These are phyloP conservation scores for Hepsetus odoe DNA, from an alignment of 2,113 vertebrate genomes.

Conservation along the genomic window DNA sequence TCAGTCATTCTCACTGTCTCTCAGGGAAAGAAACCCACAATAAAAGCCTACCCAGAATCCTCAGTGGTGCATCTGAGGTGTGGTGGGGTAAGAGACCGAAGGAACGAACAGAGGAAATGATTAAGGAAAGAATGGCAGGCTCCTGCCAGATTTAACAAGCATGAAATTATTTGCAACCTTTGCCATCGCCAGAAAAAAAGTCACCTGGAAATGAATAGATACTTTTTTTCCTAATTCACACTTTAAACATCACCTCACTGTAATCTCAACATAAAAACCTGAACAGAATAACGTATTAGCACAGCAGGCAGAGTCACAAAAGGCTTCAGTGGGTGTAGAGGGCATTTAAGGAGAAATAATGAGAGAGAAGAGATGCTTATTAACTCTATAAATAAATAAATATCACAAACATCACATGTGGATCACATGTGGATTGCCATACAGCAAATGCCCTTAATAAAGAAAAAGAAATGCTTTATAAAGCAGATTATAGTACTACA, in stretches of 20 bases:
- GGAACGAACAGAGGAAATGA: conserved; percentile 55
- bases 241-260: conserved; percentile 7
- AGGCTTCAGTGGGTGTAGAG: background rate
- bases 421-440: background rate
- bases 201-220: conserved; percentile 69
- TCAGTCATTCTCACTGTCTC: background rate
- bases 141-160: conserved; percentile 68
- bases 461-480: too few species aligned
- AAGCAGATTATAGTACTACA: too few species aligned
- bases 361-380: background rate
- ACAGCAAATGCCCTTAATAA: background rate
- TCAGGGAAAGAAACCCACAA: background rate
- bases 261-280: conserved; percentile 9
- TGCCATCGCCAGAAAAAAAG: conserved; percentile 64
- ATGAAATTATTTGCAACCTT: conserved; percentile 71
- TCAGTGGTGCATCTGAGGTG: conserved; percentile 49
- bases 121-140: conserved; percentile 55
- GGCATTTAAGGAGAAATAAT: background rate
- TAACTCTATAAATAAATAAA: background rate
- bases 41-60: conserved; percentile 31
- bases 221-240: conserved; percentile 47
- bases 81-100: conserved; percentile 38
- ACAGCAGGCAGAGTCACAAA: background rate
- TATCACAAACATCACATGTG: background rate
- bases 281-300: background rate